These are phyloP conservation scores for human (Homo sapiens) DNA, from an alignment of 2,113 vertebrate genomes.

Conservation along the genomic window DNA sequence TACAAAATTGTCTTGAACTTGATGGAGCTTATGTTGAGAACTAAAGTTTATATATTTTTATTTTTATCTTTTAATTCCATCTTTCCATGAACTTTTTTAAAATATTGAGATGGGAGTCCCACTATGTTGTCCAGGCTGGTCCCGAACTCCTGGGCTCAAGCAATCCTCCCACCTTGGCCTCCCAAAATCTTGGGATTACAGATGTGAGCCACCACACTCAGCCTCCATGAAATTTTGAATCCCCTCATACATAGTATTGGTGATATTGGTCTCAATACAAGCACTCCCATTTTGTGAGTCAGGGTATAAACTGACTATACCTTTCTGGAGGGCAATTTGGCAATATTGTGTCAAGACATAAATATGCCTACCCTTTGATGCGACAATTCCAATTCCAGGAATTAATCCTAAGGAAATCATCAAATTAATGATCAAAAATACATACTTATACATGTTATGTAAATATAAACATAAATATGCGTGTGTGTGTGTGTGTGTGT, in stretches of 20 bases:
- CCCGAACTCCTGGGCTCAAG: too few species aligned
- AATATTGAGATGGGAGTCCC: neutral
- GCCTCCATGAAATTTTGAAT: too few species aligned
- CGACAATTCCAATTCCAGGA: neutral
- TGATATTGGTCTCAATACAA: neutral
- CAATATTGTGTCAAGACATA: neutral
- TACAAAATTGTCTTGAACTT: neutral
- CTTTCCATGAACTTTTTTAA: neutral
- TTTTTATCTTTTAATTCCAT: neutral
- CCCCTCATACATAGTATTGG: neutral
- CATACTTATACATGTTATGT: neutral
- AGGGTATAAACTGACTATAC: neutral
- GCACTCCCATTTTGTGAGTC: neutral
- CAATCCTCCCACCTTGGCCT: too few species aligned
- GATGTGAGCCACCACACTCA: too few species aligned
- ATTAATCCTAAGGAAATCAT: constrained; percentile 34
- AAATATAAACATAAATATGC: neutral
- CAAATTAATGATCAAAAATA: constrained; percentile 8
- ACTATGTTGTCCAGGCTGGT: too few species aligned
- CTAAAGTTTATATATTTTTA: neutral
- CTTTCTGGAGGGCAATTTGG: neutral
- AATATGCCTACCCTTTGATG: neutral
- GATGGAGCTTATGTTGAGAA: neutral
- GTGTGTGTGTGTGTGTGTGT: neutral
- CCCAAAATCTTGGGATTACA: too few species aligned